Conservation (phyloP, 1,140 invertebrate species). For the Leptestheria dahalacensis region DNA sequence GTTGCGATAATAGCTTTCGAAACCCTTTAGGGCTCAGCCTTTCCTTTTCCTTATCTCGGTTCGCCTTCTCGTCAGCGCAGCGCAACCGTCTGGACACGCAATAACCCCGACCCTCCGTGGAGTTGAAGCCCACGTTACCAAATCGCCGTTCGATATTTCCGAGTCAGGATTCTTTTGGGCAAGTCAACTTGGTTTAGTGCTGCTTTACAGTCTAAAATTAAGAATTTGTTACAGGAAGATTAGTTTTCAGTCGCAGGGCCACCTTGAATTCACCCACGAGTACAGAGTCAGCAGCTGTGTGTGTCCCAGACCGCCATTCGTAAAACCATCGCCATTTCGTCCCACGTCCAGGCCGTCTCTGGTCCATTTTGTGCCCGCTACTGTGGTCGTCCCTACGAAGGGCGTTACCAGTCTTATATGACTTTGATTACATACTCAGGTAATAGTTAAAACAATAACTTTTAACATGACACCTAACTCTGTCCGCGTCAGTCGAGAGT, state of each 20-base stretch:
- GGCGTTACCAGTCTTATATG: constrained; percentile 15
- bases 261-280: not conserved
- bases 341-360: not conserved
- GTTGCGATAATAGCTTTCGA: no score
- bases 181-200: not conserved
- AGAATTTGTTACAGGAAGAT: not conserved
- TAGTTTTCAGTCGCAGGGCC: not conserved
- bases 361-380: not conserved
- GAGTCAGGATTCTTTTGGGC: not conserved
- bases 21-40: no score
- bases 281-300: not conserved
- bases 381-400: constrained; percentile 9
- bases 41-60: no score
- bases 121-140: no score
- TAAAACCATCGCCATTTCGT: not conserved
- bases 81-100: no score
- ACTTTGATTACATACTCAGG: constrained; percentile 16
- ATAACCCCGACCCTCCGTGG: no score
- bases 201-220: not conserved
- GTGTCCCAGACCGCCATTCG: not conserved
- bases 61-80: no score
- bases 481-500: no score
- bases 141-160: no score
- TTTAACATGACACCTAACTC: no score
- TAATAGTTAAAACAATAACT: no score